A percentile compares a stretch with the other conserved stretches of the same genome.
phyloP scores from a whole-genome alignment of 2,797 vertebrate species.

The Apodemus agrarius region DNA sequence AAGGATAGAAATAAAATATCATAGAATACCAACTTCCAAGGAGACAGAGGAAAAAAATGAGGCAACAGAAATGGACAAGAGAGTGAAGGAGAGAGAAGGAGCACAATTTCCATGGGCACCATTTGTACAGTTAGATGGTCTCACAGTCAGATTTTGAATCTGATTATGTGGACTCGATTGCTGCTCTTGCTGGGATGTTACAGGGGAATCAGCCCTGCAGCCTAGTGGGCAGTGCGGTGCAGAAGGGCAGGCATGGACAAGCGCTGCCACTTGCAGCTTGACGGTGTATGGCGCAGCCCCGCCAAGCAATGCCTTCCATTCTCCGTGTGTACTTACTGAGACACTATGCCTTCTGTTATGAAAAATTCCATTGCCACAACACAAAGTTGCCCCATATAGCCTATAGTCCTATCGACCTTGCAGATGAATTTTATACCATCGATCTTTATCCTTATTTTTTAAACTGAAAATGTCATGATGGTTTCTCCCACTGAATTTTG shows the following conservation, averaged over 20 bases:
- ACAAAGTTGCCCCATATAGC: not conserved
- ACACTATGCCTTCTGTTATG: not conserved
- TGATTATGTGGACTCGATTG: not conserved
- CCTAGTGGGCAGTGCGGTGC: not conserved
- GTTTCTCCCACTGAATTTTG: not conserved
- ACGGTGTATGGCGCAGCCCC: not conserved
- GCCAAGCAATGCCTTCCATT: not conserved
- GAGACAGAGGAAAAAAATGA: slow-evolving; percentile 11
- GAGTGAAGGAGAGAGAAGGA: not conserved
- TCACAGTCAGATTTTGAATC: not conserved
- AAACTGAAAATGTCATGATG: slow-evolving; percentile 44
- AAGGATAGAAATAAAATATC: not conserved
- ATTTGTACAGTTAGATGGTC: not conserved
- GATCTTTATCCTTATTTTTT: not conserved
- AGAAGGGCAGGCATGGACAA: not conserved
- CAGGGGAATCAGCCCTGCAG: too few relatives aligned
- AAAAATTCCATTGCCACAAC: slow-evolving; percentile 5
- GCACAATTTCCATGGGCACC: not conserved
- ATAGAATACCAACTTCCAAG: not conserved
- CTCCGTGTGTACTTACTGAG: not conserved
- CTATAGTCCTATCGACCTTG: not conserved
- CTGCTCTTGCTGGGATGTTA: not conserved
- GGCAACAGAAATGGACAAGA: slow-evolving; percentile 22
- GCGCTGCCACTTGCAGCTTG: not conserved
- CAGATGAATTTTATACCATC: not conserved